Percentiles rank a stretch among this genome's conserved stretches.
These are phyloP conservation scores for Cephalotes varians DNA, from an alignment of 2,888 invertebrate genomes.

Conservation along the genomic window DNA sequence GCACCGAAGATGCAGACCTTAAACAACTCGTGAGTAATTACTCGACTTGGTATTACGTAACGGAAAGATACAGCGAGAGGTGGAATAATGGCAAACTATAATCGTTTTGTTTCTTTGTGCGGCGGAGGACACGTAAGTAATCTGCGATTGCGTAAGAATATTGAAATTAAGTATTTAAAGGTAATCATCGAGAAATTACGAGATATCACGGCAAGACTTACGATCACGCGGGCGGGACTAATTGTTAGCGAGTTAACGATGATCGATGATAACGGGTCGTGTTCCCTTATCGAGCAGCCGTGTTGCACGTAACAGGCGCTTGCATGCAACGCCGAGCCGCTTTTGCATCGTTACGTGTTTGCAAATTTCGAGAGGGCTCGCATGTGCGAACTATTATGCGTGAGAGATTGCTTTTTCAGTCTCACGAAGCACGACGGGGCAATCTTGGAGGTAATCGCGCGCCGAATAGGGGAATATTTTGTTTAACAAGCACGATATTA, in stretches of 20 bases:
- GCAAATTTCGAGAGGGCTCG: slow-evolving; percentile 71
- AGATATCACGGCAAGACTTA: slow-evolving; percentile 52
- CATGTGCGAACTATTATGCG: slow-evolving; percentile 62
- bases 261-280: slow-evolving; percentile 75
- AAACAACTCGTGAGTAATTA: slow-evolving; percentile 2
- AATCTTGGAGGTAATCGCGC: slow-evolving; percentile 51
- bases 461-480: slow-evolving; percentile 43
- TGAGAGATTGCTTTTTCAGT: slow-evolving; percentile 55
- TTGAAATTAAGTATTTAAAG: slow-evolving; percentile 68
- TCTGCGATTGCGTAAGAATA: slow-evolving; percentile 56
- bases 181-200: slow-evolving; percentile 57
- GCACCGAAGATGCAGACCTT: not conserved
- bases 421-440: slow-evolving; percentile 42
- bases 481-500: slow-evolving; percentile 47
- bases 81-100: slow-evolving; percentile 24
- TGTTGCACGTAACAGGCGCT: slow-evolving; percentile 69
- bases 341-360: slow-evolving; percentile 71
- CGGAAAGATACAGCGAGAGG: slow-evolving; percentile 18
- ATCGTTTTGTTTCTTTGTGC: slow-evolving; percentile 31
- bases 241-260: slow-evolving; percentile 75
- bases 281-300: slow-evolving; percentile 67
- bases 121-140: slow-evolving; percentile 17
- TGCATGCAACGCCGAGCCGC: slow-evolving; percentile 69
- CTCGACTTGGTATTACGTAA: slow-evolving; percentile 20
- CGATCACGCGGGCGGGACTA: slow-evolving; percentile 60